Percentiles rank a stretch among this genome's conserved stretches.
These are phyloP conservation scores for Lepidothrix coronata DNA, from an alignment of 2,113 vertebrate genomes.

Conservation along the genomic window DNA sequence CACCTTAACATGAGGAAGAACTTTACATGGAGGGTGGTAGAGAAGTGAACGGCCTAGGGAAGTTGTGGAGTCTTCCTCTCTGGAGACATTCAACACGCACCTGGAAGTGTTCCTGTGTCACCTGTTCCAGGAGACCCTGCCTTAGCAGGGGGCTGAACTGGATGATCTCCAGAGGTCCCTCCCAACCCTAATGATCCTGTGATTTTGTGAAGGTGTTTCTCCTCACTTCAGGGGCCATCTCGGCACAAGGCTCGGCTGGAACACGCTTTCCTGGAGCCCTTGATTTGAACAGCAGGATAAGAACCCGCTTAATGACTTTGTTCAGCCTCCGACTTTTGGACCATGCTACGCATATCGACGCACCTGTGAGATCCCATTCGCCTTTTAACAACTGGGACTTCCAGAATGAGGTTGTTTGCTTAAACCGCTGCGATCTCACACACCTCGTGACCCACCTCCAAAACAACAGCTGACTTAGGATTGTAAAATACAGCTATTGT, in stretches of 20 bases:
- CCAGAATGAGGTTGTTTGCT: not conserved
- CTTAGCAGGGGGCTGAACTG: not conserved
- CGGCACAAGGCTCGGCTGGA: accelerated
- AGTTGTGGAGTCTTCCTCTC: not conserved
- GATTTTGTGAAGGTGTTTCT: not conserved
- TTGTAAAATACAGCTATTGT: not conserved
- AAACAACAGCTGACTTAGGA: not conserved
- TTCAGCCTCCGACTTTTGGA: not conserved
- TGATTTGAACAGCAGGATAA: not conserved
- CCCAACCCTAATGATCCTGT: no score
- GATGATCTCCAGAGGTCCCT: not conserved
- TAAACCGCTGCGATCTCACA: not conserved
- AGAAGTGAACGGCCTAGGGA: no score
- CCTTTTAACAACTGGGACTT: not conserved
- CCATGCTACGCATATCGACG: accelerated
- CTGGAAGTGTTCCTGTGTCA: not conserved
- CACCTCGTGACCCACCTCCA: accelerated
- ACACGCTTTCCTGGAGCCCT: not conserved
- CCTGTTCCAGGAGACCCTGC: not conserved
- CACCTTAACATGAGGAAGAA: not conserved
- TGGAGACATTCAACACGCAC: not conserved
- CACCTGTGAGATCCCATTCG: no score
- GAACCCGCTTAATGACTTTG: not conserved
- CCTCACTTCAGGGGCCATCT: not conserved
- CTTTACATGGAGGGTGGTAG: not conserved